Evolutionary conservation across 2,797 vertebrate species (phyloP).

Genomic region (Mormyrus hasselquistii): DNA sequence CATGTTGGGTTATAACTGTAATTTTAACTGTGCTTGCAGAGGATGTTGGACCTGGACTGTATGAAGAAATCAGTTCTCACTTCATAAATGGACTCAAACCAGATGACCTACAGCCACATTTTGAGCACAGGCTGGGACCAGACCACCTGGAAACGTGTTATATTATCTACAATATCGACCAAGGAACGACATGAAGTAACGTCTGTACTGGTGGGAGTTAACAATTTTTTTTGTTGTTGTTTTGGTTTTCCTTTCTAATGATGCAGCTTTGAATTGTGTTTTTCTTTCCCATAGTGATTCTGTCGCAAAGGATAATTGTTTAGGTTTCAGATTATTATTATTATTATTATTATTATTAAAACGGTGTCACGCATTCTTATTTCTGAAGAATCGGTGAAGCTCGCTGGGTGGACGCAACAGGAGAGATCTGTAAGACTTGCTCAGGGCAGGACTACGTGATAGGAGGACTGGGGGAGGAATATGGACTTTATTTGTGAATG

Average conservation of each 20-base stretch:
- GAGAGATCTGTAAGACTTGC: neutral
- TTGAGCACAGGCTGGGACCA: conserved; percentile 42
- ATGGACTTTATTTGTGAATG: neutral
- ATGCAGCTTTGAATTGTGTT: neutral
- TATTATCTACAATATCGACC: conserved; percentile 46
- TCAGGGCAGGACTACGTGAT: neutral
- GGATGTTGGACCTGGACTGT: conserved; percentile 45
- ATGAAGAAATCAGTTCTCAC: conserved; percentile 45
- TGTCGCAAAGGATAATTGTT: neutral
- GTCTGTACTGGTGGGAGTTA: neutral
- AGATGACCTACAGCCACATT: conserved; percentile 45
- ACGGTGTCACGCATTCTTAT: neutral
- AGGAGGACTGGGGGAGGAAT: neutral
- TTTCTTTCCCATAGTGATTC: neutral
- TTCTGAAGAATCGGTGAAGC: neutral
- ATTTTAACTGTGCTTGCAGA: conserved; percentile 40
- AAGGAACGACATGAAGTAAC: conserved; percentile 36
- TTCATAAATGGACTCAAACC: conserved; percentile 49
- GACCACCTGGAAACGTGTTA: conserved; percentile 51
- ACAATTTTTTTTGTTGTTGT: neutral
- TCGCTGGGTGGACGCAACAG: too few species aligned
- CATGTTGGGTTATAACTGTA: neutral
- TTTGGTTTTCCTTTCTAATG: neutral
- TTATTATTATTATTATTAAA: neutral
- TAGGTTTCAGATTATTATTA: neutral